phyloP scores from a whole-genome alignment of 2,113 vertebrate genomes.

The Probosciger aterrimus region DNA sequence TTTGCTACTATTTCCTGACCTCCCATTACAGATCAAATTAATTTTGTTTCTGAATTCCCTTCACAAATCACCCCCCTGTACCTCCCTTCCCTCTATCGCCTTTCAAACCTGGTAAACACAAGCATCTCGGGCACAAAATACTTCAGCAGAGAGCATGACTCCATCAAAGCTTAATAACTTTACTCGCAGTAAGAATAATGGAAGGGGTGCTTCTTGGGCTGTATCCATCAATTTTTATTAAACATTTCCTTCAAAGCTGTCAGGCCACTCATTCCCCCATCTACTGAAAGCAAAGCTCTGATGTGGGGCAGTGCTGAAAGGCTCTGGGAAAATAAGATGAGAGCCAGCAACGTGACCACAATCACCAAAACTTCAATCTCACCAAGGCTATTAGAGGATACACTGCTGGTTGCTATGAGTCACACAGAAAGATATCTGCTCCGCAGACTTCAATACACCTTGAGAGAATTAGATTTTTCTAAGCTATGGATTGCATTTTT shows the following conservation, averaged over 20 bases:
- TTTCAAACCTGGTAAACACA: slow-evolving; percentile 32
- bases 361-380: slow-evolving; percentile 63
- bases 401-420: slow-evolving; percentile 25
- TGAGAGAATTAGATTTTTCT: slow-evolving; percentile 70
- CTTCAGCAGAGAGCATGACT: slow-evolving; percentile 43
- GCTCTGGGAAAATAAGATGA: background rate
- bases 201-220: slow-evolving; percentile 39
- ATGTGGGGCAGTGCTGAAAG: background rate
- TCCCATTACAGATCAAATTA: slow-evolving; percentile 43
- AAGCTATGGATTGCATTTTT: slow-evolving; percentile 45
- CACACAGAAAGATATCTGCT: slow-evolving; percentile 54
- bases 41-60: slow-evolving; percentile 28
- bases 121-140: slow-evolving; percentile 42
- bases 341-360: slow-evolving; percentile 7
- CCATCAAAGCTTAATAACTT: slow-evolving; percentile 56
- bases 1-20: background rate
- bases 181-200: slow-evolving; percentile 58
- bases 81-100: background rate
- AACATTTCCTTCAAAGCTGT: slow-evolving; percentile 60
- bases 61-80: background rate
- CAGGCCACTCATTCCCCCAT: slow-evolving; percentile 16
- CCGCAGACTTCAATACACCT: slow-evolving; percentile 56
- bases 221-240: slow-evolving; percentile 69
- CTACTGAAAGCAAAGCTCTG: background rate
- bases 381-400: slow-evolving; percentile 48